Evolutionary conservation across 2,888 invertebrate species (phyloP), one percentile per base, ranked within the genome.

Genomic region (Timandra comae): DNA sequence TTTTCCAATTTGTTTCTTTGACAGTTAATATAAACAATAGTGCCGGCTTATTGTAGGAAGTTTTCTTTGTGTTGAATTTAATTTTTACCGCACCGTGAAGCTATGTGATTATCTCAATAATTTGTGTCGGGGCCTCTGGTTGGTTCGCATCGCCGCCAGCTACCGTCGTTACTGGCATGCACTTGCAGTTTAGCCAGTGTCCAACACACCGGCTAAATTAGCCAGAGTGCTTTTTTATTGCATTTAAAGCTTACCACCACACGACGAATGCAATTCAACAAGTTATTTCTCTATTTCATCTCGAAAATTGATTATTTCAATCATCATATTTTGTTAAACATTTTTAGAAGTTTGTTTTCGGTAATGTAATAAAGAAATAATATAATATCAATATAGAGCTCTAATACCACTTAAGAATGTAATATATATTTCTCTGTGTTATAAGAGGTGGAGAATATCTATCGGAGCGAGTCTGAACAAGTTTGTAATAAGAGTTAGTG

Each of bases 401-500:
- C 3, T 11, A 24, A 24, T 9, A 10, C 24, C 11, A 11, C 24
- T 24, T 24, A 10, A 24, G 11, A 24, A 56, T 60, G 56, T 56
- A 64, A 66, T 48, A 48, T 38, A 68, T 69, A 69, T 60, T 52
- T 50, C 47, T 49, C 47, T 49, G 63, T 64, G 64, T 73, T 74
- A 68, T 63, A 65, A 71, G 63, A 69, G 16, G 16, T 16, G 6
- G 16, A 66, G 53, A 46, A 46, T 52, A 46, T 60, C 47, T 54
- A 61, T 52, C 48, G 53, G 41, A 43, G 38, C 45, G 44, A 44
- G 39, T 49, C 49, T 41, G 54, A 46, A 41, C 41, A 64, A 80
- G 76, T 79, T 75, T 73, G 73, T 71, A 75, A 76, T 76, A 78
- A 72, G 70, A 72, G 66, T 76, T 73, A 67, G 67, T 58, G 53